Percentiles rank a stretch among this genome's conserved stretches.
Evolutionary conservation across 2,113 vertebrate species (phyloP).

Genomic region (Bubo bubo): DNA sequence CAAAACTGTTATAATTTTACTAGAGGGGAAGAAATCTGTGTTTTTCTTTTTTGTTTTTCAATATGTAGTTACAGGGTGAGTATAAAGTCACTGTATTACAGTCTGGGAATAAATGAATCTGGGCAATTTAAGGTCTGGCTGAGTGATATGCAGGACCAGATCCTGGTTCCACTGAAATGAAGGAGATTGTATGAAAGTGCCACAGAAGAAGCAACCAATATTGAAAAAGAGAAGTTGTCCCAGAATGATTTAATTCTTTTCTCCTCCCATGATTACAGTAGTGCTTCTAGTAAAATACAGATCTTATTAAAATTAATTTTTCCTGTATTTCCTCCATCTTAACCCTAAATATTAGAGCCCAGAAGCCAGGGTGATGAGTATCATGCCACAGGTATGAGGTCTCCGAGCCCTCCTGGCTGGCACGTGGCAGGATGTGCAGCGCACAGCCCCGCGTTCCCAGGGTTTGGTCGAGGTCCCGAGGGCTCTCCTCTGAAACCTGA

Average conservation of each 20-base stretch:
- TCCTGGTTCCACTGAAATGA: neutral
- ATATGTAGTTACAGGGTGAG: neutral
- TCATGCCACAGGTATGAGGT: neutral
- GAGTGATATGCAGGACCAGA: neutral
- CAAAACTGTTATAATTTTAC: conserved; percentile 3
- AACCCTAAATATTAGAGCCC: neutral
- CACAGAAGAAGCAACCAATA: neutral
- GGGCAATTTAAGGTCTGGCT: conserved; percentile 2
- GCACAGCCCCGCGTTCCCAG: neutral
- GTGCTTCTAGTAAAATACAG: neutral
- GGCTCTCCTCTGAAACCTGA: neutral
- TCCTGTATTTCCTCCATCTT: neutral
- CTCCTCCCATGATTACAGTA: neutral
- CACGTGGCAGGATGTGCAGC: neutral
- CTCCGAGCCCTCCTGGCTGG: neutral
- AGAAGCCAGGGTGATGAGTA: conserved; percentile 66
- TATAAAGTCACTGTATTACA: conserved; percentile 43
- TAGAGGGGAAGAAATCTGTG: neutral
- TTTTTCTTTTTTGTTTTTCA: neutral
- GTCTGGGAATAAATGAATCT: neutral
- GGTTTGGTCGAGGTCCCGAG: neutral
- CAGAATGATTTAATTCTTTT: conserved; percentile 7
- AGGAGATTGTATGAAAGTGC: neutral
- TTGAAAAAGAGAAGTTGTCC: neutral
- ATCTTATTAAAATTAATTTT: neutral